Evolutionary conservation across 2,113 vertebrate genomes (phyloP), one percentile per base, ranked within the genome.

Genomic region (Odontophorus gujanensis): DNA sequence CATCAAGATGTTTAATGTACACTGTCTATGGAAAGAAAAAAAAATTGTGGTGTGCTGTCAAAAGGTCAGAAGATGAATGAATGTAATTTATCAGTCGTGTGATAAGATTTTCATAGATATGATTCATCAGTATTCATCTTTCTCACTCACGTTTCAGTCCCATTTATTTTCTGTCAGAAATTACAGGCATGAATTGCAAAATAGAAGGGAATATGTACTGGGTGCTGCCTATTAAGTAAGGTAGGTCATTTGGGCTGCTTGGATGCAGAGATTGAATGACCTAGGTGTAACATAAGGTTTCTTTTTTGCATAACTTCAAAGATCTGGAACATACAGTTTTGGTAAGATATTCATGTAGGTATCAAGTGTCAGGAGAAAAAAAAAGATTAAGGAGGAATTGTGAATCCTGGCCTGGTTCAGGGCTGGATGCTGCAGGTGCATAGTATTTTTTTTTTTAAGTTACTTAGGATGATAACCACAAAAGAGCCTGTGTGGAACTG

Each of bases 11-110:
- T 8, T 45, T 45, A 8, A 6, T 4, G 11, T 36, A 51, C 1
- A 18, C 1, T 61, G 28, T 13, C 21, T 40, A 5, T 20, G 15
- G 28, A 9, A 53, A 28, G 26, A 51, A 50, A 50, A 51, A 26
- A 26, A 51, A 8, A 7, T 24, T 25, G 5, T 6, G 1, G 57
- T 9, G 38, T 22, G 4, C 30, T 1, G 8, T 55, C 22, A 47
- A 10, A 73, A 30, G 6, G 9, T 30, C 53, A 63, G 30, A 20
- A 0, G 0, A 62, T 67, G n/a, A 62, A 81, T 19, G 2, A 42
- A n/a, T 53, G 5, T 28, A 45, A 51, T 3, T 36, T 65, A 24
- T 66, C 36, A 79, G 14, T 9, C 62, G 13, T 71, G 50, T 58
- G 58, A 24, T 48, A 30, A 5, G 18, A 74, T 58, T 89, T 81